Conservation (phyloP, 2,888 invertebrate species). For the Pasiphila rectangulata region DNA sequence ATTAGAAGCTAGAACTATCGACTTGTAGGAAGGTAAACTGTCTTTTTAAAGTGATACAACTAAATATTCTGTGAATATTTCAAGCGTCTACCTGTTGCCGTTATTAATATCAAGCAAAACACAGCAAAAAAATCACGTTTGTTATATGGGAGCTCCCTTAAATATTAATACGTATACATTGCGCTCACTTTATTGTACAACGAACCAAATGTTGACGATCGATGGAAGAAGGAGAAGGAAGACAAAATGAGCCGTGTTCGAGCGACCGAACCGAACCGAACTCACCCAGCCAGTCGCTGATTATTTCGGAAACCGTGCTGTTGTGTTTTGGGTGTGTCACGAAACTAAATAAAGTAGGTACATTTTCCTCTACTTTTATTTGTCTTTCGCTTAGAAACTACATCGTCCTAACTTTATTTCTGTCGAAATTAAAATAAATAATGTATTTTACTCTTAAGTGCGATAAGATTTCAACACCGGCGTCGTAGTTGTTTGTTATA, state of each 20-base stretch:
- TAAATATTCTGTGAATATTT: too few relatives aligned
- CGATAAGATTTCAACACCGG: conserved; percentile 31
- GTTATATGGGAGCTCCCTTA: too few relatives aligned
- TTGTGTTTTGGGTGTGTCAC: conserved; percentile 68
- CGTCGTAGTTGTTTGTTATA: conserved; percentile 26
- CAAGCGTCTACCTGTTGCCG: too few relatives aligned
- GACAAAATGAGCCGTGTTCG: conserved; percentile 61
- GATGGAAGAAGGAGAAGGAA: conserved; percentile 62
- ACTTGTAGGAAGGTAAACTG: too few relatives aligned
- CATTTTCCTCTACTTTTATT: conserved; percentile 27
- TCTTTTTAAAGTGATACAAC: too few relatives aligned
- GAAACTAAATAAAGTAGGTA: conserved; percentile 62
- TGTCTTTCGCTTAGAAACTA: conserved; percentile 7
- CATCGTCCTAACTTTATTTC: not conserved
- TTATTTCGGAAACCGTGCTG: conserved; percentile 65
- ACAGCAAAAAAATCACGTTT: too few relatives aligned
- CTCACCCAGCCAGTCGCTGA: conserved; percentile 53
- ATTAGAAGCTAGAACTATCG: too few relatives aligned
- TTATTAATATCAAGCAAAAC: too few relatives aligned
- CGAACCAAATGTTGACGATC: conserved; percentile 49
- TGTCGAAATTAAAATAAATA: too few relatives aligned
- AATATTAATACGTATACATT: not conserved
- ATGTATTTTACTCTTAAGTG: too few relatives aligned
- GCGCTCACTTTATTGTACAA: not conserved
- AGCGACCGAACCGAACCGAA: conserved; percentile 46